Conservation (phyloP, 2,113 vertebrate species). For the Pseudorasbora parva region DNA sequence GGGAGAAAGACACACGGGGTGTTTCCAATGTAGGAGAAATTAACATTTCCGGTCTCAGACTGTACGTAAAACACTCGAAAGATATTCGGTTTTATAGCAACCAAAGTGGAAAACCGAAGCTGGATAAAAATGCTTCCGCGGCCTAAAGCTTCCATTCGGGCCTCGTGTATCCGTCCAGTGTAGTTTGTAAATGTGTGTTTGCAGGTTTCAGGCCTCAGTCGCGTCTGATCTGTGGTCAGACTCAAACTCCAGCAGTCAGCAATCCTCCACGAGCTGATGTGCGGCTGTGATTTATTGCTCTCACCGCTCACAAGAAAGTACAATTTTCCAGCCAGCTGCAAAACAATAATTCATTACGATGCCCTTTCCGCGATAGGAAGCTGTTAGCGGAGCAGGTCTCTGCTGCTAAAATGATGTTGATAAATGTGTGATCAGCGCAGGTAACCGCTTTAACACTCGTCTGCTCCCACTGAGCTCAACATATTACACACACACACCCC, state of each 20-base stretch:
- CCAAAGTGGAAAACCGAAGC: too few species aligned
- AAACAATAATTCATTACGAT: conserved; percentile 99
- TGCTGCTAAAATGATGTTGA: conserved; percentile 92
- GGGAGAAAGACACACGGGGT: conserved; percentile 57
- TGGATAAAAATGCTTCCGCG: too few species aligned
- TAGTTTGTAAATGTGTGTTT: too few species aligned
- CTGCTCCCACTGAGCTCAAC: conserved; percentile 51
- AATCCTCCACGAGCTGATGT: conserved; percentile 88
- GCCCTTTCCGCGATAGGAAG: conserved; percentile 91
- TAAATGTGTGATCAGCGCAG: conserved; percentile 95
- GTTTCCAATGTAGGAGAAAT: conserved; percentile 59
- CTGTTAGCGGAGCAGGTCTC: conserved; percentile 86
- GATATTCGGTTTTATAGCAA: too few species aligned
- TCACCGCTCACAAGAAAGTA: conserved; percentile 95
- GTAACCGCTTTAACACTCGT: conserved; percentile 98
- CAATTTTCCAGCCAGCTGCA: conserved; percentile 99
- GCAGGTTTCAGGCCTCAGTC: too few species aligned
- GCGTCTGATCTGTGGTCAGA: neutral
- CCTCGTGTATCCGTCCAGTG: neutral
- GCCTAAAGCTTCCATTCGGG: neutral
- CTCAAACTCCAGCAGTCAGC: conserved; percentile 85
- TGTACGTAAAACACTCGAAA: too few species aligned
- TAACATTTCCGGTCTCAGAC: too few species aligned
- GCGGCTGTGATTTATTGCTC: conserved; percentile 95
- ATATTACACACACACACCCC: conserved; percentile 55